A percentile compares a stretch with the other conserved stretches of the same genome.
These are phyloP conservation scores for Addax nasomaculatus DNA, from an alignment of 2,113 vertebrate species.

Conservation along the genomic window DNA sequence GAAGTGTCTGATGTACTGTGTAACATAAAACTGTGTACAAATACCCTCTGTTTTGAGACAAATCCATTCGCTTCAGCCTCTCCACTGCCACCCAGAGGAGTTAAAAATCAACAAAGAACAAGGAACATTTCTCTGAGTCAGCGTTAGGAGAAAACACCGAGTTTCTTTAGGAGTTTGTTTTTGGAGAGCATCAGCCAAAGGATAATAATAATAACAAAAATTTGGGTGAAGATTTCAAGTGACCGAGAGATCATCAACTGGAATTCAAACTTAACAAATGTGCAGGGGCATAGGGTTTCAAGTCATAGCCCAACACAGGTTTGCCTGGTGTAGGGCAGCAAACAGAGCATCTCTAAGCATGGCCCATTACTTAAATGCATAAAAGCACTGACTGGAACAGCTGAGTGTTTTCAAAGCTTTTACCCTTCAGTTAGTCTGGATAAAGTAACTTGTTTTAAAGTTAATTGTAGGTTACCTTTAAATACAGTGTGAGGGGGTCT, in stretches of 20 bases:
- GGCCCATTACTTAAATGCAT: slow-evolving; percentile 34
- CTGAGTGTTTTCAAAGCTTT: slow-evolving; percentile 60
- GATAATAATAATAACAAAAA: background rate
- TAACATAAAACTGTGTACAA: slow-evolving; percentile 59
- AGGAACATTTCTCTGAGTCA: background rate
- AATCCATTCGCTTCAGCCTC: background rate
- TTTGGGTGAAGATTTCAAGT: background rate
- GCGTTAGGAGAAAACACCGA: background rate
- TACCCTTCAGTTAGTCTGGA: slow-evolving; percentile 46
- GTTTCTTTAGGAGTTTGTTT: background rate
- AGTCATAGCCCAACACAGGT: background rate
- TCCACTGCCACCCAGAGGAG: slow-evolving; percentile 63
- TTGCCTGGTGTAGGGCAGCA: background rate
- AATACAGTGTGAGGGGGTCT: slow-evolving; percentile 52
- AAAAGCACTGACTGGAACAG: slow-evolving; percentile 44
- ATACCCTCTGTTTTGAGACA: slow-evolving; percentile 40
- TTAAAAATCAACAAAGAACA: background rate
- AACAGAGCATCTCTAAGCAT: background rate
- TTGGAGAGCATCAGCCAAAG: background rate
- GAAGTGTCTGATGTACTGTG: slow-evolving; percentile 48
- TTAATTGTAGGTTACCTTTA: slow-evolving; percentile 69
- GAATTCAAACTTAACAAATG: background rate
- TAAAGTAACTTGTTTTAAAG: slow-evolving; percentile 59
- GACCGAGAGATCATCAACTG: background rate
- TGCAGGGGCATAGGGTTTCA: background rate